phyloP scores from a whole-genome alignment of 2,888 invertebrate species.

The Diaprepes abbreviatus region DNA sequence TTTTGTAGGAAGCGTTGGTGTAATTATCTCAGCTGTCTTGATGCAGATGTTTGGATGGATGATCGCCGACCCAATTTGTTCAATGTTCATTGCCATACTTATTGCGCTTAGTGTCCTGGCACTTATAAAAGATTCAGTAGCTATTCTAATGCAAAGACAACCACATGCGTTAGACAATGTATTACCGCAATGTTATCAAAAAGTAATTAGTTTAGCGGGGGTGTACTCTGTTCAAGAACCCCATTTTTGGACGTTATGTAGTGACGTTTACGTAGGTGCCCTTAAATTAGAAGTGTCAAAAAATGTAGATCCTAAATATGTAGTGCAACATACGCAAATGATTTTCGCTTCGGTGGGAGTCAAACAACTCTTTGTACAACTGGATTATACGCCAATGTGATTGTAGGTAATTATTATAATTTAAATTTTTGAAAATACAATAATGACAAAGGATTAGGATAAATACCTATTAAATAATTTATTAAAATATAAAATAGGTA shows the following conservation, averaged over 20 bases:
- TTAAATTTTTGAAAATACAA: too few species aligned
- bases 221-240: constrained; percentile 97
- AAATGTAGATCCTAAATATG: constrained; percentile 93
- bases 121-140: constrained; percentile 87
- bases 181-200: constrained; percentile 90
- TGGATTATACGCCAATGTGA: constrained; percentile 90
- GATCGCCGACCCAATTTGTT: constrained; percentile 98
- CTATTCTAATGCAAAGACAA: constrained; percentile 95
- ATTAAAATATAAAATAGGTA: too few species aligned
- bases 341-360: constrained; percentile 95
- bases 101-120: constrained; percentile 91
- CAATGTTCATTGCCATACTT: constrained; percentile 93
- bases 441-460: too few species aligned
- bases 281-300: constrained; percentile 95
- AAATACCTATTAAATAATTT: too few species aligned
- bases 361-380: constrained; percentile 91
- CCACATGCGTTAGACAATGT: constrained; percentile 85
- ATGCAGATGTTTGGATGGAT: constrained; percentile 98
- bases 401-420: constrained; percentile 54
- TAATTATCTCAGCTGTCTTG: constrained; percentile 93
- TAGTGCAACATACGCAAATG: constrained; percentile 92
- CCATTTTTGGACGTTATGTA: constrained; percentile 98
- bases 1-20: constrained; percentile 88
- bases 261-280: constrained; percentile 92
- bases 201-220: constrained; percentile 90